Evolutionary conservation across 2,888 invertebrate genomes (phyloP), one percentile per base, ranked within the genome.

Genomic region (Caenorhabditis macrosperma): DNA sequence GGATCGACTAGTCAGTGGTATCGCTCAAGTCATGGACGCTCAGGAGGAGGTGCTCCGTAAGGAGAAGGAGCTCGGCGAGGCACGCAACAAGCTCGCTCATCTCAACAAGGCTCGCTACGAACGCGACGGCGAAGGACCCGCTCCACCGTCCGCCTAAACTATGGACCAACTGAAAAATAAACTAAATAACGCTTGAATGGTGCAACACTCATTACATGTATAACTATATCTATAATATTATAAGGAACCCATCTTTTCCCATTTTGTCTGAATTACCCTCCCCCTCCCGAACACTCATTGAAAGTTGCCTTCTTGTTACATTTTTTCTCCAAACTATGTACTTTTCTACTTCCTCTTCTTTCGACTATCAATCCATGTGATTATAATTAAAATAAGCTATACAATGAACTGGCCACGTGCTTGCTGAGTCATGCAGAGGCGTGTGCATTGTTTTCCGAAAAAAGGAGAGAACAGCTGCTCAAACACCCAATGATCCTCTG

Each of bases 21-120:
- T 89, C 44, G 88, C 88, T 15, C 89, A 89, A 80, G 88, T 88
- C 24, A 90, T 91, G 90, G 88, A 90, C 75, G 92, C 92, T 2
- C 92, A 92, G 82, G 93, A 93, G 85, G 92, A 91, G 77, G 96
- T 99, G 1, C 93, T 97, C 69, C 94, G 95, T 88, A 97, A 97
- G 90, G 98, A 99, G 91, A 94, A 95, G 84, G 89, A 89, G 61
- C 92, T 99, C 71, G 95, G 95, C 86, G 95, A 95, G 89, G 99
- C 99, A 0, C 93, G 97, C 59, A 94, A 95, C 41, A 94, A 95
- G 68, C 93, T 99, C 67, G 95, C 95, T 0, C 95, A 95, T 52
- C 95, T 99, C 89, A 93, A 97, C 7, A 95, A 96, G 89, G 96
- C 96, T 35, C 95, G 96, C 91, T 97, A 97, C 91, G 94, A 91